Evolutionary conservation across 1,140 invertebrate genomes (phyloP), one percentile per base, ranked within the genome.

Genomic region (Conus betulinus): DNA sequence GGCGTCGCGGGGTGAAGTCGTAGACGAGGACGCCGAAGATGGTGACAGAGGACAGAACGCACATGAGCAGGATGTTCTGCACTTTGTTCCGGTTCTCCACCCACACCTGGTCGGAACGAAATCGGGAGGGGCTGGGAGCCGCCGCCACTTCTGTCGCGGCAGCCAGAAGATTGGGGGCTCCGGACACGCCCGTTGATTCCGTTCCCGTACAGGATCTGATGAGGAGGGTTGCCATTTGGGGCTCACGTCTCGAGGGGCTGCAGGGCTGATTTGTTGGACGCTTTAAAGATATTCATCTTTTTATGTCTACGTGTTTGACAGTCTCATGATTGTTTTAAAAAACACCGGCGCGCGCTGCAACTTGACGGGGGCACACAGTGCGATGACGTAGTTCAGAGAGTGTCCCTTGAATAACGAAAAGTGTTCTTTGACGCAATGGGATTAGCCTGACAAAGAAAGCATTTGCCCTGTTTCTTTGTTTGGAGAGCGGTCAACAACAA

Each of bases 181-280:
- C 27, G 51, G 23, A 0, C 0, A 1, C 23, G 7, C 23, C 27
- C 25, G 17, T 52, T 81, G 13, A 7, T n/a, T n/a, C 81, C 25
- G 5, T 52, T 57, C 5, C 52, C 8, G 55, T 15, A 1, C 25
- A 55, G 52, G 23, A 10, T 25, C 81, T 20, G 17, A 8, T 3
- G 53, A n/a, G 3, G 13, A 13, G 53, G 17, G 81, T 11, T 17
- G 0, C 82, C 82, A 55, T 8, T 8, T 23, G 10, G 60, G 82
- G 53, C 3, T n/a, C 20, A n/a, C 53, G 23, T 57, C 82, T 63
- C 15, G 7, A 1, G 52, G 51, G 53, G 51, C 8, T n/a, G 17
- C 8, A 5, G 82, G 82, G 82, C 55, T 25, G n/a, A 84, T 63
- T 84, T 84, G 82, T 84, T 84, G 11, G 82, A 84, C 23, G 39